These are phyloP conservation scores for Diplodus puntazzo DNA, from an alignment of 2,797 vertebrate genomes.

Conservation along the genomic window DNA sequence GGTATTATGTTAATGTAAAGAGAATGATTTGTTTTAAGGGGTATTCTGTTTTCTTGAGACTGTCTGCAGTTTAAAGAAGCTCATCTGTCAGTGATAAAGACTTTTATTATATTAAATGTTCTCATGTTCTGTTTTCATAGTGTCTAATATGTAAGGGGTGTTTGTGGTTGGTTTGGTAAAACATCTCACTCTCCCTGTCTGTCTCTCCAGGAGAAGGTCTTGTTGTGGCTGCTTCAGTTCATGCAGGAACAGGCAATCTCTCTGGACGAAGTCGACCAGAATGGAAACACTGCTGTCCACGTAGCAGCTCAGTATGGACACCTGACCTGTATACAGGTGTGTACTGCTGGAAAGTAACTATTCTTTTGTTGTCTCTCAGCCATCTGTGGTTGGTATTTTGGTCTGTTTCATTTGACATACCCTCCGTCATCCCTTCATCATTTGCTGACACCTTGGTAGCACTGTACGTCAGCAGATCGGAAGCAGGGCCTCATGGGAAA, in stretches of 20 bases:
- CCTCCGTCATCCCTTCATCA: no score
- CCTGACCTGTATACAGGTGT: conserved; percentile 95
- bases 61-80: neutral
- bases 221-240: conserved; percentile 98
- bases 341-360: neutral
- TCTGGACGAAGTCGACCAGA: conserved; percentile 94
- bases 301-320: conserved; percentile 94
- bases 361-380: neutral
- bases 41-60: no score
- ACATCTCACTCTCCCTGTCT: neutral
- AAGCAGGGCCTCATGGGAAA: neutral
- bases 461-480: neutral
- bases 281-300: conserved; percentile 96
- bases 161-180: neutral
- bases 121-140: neutral
- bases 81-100: neutral
- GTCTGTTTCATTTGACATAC: no score
- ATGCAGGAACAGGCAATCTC: conserved; percentile 99
- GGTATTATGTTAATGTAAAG: no score
- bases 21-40: no score
- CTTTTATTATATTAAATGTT: neutral
- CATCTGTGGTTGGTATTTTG: neutral
- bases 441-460: no score
- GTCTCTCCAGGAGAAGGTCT: conserved; percentile 91
- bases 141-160: neutral